phyloP scores from a whole-genome alignment of 1,140 invertebrate genomes.

The Leguminivora glycinivorella region DNA sequence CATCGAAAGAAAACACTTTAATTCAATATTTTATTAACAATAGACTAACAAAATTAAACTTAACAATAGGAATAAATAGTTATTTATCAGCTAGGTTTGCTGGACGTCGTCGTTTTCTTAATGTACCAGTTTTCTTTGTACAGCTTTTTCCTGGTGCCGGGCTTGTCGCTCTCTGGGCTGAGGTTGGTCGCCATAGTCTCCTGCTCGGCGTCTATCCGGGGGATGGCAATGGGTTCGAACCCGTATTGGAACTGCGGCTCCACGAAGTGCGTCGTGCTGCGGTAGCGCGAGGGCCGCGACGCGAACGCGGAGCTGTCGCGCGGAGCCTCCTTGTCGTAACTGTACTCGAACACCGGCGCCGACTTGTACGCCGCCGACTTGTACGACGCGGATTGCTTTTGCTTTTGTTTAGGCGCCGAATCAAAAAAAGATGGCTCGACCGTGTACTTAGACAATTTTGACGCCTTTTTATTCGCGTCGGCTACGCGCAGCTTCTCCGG shows the following conservation, averaged over 20 bases:
- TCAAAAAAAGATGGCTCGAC: conserved; percentile 41
- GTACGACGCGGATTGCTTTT: conserved; percentile 38
- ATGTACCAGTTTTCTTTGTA: conserved; percentile 75
- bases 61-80: conserved; percentile 51
- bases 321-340: conserved; percentile 50
- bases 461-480: conserved; percentile 50
- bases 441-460: conserved; percentile 52
- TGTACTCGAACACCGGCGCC: conserved; percentile 49
- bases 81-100: conserved; percentile 59
- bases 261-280: conserved; percentile 62
- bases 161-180: conserved; percentile 63
- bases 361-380: conserved; percentile 50
- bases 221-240: conserved; percentile 65
- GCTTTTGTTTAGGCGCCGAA: conserved; percentile 41
- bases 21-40: conserved; percentile 30
- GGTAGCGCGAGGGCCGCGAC: conserved; percentile 52
- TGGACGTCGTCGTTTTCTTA: conserved; percentile 62
- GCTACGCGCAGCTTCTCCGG: conserved; percentile 48
- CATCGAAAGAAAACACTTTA: conserved; percentile 24
- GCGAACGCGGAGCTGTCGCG: conserved; percentile 55
- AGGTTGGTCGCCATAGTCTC: conserved; percentile 64
- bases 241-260: conserved; percentile 75
- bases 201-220: conserved; percentile 55
- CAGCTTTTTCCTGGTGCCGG: conserved; percentile 65
- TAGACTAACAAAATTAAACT: conserved; percentile 37